Percentiles rank a stretch among this genome's conserved stretches.
phyloP scores from a whole-genome alignment of 2,888 invertebrate genomes.

The Cosmia trapezina region DNA sequence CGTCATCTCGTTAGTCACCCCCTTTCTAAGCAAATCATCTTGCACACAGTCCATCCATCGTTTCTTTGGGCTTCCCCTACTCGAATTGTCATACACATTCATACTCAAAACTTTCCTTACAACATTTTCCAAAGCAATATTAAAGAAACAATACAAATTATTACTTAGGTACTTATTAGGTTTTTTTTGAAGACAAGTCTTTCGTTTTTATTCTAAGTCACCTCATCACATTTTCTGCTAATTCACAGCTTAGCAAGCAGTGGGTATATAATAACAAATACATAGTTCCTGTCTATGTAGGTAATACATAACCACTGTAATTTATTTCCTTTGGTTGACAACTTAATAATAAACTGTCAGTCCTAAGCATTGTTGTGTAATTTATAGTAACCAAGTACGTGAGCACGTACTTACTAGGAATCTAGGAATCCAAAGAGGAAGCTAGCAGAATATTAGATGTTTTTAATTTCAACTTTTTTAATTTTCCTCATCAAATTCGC shows the following conservation, averaged over 20 bases:
- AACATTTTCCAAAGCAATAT: too few species aligned
- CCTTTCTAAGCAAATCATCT: too few species aligned
- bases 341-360: conserved; percentile 38
- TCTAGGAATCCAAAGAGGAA: conserved; percentile 8
- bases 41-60: too few species aligned
- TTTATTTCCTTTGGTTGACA: conserved; percentile 48
- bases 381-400: conserved; percentile 34
- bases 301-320: conserved; percentile 23
- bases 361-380: conserved; percentile 35
- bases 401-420: conserved; percentile 29
- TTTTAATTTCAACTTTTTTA: conserved; percentile 41
- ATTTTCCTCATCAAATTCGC: conserved; percentile 46
- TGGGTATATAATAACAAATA: conserved; percentile 4
- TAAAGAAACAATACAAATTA: neutral
- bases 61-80: too few species aligned
- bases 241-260: neutral
- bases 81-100: too few species aligned
- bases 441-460: conserved; percentile 15
- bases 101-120: too few species aligned
- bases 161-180: neutral
- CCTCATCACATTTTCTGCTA: neutral
- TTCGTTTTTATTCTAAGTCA: too few species aligned
- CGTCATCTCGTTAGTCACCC: too few species aligned
- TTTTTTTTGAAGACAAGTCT: neutral
- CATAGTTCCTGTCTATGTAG: conserved; percentile 11